These are phyloP conservation scores for Cecropterus lyciades DNA, from an alignment of 1,140 invertebrate species.

Conservation along the genomic window DNA sequence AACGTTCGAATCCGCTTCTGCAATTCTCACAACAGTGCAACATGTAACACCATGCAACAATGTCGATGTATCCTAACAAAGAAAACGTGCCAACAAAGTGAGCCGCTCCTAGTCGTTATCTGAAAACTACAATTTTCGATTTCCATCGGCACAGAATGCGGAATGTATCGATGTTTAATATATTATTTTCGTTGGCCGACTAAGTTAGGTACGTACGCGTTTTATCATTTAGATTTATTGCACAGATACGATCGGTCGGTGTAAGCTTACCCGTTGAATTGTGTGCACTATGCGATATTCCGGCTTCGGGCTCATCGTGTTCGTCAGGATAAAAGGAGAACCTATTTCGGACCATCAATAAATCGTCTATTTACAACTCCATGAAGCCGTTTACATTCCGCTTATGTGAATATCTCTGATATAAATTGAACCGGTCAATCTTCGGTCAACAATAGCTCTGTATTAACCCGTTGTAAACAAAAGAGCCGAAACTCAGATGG, in stretches of 20 bases:
- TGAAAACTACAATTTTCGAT: slow-evolving; percentile 21
- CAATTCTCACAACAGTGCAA: slow-evolving; percentile 5
- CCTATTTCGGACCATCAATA: slow-evolving; percentile 42
- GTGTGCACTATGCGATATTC: slow-evolving; percentile 64
- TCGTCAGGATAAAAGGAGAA: slow-evolving; percentile 32
- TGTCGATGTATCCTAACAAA: slow-evolving; percentile 4
- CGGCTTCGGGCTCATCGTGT: slow-evolving; percentile 43
- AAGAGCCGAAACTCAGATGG: slow-evolving; percentile 43
- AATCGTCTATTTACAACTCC: slow-evolving; percentile 5
- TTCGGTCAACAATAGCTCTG: slow-evolving; percentile 13
- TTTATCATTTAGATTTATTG: slow-evolving; percentile 78
- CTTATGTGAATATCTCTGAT: too few relatives aligned
- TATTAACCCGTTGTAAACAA: slow-evolving; percentile 28
- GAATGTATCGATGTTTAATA: slow-evolving; percentile 67
- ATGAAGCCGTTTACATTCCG: too few relatives aligned
- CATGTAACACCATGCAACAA: slow-evolving; percentile 12
- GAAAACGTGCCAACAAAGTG: background rate
- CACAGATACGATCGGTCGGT: slow-evolving; percentile 69
- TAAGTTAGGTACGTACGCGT: slow-evolving; percentile 56
- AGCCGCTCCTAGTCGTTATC: slow-evolving; percentile 5
- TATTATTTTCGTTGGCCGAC: slow-evolving; percentile 66
- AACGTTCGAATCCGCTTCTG: background rate
- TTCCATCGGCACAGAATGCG: slow-evolving; percentile 49
- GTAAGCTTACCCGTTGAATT: slow-evolving; percentile 62
- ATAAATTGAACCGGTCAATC: slow-evolving; percentile 22